phyloP scores from a whole-genome alignment of 2,797 vertebrate genomes.

The Cryptoblepharus egeriae region DNA sequence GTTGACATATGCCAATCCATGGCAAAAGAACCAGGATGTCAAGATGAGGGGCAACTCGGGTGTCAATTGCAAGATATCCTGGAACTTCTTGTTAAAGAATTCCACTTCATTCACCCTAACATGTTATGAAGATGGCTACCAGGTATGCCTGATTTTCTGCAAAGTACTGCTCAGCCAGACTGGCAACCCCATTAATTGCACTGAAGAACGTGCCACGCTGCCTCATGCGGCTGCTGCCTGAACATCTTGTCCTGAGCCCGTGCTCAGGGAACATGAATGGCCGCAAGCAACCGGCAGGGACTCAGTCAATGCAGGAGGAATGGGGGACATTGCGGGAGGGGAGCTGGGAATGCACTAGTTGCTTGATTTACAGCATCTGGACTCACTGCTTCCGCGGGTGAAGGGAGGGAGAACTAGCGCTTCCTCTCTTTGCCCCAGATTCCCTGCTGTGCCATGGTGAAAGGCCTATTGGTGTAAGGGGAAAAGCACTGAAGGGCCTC shows the following conservation, averaged over 20 bases:
- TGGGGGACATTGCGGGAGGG: slow-evolving; percentile 1
- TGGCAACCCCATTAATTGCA: slow-evolving; percentile 4
- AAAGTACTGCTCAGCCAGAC: background rate
- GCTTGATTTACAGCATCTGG: slow-evolving; percentile 46
- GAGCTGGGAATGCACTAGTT: slow-evolving; percentile 15
- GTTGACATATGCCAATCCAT: background rate
- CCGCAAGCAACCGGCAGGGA: slow-evolving; percentile 20
- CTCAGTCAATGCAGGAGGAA: slow-evolving; percentile 19
- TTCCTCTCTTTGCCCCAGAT: slow-evolving; percentile 36
- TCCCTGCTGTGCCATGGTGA: slow-evolving; percentile 25
- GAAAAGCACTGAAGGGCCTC: background rate
- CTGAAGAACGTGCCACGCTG: slow-evolving; percentile 10
- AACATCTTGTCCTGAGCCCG: slow-evolving; percentile 31
- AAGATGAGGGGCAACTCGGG: too few species aligned
- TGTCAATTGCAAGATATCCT: background rate
- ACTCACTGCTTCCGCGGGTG: slow-evolving; percentile 22
- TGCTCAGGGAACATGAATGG: slow-evolving; percentile 28
- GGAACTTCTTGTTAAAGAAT: background rate
- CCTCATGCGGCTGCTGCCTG: slow-evolving; percentile 31
- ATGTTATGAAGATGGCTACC: slow-evolving; percentile 1
- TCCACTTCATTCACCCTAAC: background rate
- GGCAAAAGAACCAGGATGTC: background rate
- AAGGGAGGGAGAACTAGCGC: slow-evolving; percentile 32
- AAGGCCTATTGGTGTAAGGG: slow-evolving; percentile 1
- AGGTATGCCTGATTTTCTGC: background rate